Evolutionary conservation across 2,113 vertebrate genomes (phyloP).

Genomic region (Mesocricetus auratus): DNA sequence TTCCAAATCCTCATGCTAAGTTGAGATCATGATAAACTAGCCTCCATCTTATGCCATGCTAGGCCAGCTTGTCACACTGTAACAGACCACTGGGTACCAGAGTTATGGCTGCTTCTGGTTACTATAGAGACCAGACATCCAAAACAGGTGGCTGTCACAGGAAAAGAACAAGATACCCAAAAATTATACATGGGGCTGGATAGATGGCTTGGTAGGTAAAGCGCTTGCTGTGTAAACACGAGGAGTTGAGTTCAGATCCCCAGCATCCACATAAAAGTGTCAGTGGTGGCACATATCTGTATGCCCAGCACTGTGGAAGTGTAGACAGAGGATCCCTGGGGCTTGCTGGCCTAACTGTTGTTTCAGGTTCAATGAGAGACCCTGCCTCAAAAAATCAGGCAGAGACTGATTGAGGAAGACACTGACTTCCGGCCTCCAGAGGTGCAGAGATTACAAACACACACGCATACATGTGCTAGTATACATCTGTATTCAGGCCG

Average conservation of each 20-base stretch:
- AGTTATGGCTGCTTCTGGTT: background rate
- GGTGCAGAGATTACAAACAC: too few species aligned
- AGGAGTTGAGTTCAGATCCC: background rate
- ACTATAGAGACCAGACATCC: too few species aligned
- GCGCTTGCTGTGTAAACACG: background rate
- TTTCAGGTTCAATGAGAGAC: background rate
- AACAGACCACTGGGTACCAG: fast-evolving
- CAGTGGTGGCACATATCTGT: background rate
- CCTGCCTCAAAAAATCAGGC: background rate
- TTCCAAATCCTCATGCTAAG: background rate
- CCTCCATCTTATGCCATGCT: fast-evolving
- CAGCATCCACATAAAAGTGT: background rate
- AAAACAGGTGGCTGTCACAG: background rate
- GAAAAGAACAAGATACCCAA: background rate
- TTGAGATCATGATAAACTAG: fast-evolving
- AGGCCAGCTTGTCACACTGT: background rate
- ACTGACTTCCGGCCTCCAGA: background rate
- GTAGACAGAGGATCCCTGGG: too few species aligned
- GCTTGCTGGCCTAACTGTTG: background rate
- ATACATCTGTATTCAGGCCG: background rate
- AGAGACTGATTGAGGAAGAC: background rate
- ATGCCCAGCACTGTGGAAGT: background rate
- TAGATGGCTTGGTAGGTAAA: background rate
- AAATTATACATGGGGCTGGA: background rate
- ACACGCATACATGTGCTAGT: too few species aligned